Conservation (phyloP, 2,113 vertebrate species). For the Zeus faber region DNA sequence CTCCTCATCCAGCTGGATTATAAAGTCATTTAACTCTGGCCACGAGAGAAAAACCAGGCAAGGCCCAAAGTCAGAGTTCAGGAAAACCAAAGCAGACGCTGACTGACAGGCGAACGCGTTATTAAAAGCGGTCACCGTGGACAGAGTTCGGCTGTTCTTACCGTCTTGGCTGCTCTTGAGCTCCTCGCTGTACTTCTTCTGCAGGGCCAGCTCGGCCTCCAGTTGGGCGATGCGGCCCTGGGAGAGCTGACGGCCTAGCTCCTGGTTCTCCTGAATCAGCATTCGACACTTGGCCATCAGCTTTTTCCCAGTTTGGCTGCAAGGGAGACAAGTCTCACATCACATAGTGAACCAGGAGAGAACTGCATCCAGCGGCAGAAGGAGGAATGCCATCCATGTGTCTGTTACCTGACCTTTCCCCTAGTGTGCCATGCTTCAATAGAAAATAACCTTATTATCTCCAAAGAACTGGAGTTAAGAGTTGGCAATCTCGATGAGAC, state of each 20-base stretch:
- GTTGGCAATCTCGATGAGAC: not conserved
- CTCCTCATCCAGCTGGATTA: constrained; percentile 98
- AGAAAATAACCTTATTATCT: constrained; percentile 5
- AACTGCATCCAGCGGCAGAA: constrained; percentile 24
- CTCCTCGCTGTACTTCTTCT: constrained; percentile 99
- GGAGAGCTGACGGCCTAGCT: constrained; percentile 97
- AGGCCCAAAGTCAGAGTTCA: constrained; percentile 12
- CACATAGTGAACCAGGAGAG: constrained; percentile 83
- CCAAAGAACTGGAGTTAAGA: not conserved
- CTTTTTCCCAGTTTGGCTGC: constrained; percentile 99
- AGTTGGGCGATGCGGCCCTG: constrained; percentile 99
- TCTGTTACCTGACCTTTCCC: not conserved
- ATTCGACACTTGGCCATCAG: constrained; percentile 99
- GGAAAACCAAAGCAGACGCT: too few species aligned
- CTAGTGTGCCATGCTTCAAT: constrained; percentile 5
- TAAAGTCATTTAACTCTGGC: constrained; percentile 98
- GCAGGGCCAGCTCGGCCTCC: constrained; percentile 97
- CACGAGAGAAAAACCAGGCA: constrained; percentile 47
- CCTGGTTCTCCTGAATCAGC: constrained; percentile 99
- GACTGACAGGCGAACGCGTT: not conserved
- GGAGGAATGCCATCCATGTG: constrained; percentile 2
- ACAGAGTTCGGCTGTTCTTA: constrained; percentile 67
- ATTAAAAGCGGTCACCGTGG: not conserved
- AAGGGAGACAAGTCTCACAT: constrained; percentile 98
- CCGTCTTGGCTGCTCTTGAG: constrained; percentile 99